Conservation (phyloP, 2,888 invertebrate genomes). For the Eilema griseolum region DNA sequence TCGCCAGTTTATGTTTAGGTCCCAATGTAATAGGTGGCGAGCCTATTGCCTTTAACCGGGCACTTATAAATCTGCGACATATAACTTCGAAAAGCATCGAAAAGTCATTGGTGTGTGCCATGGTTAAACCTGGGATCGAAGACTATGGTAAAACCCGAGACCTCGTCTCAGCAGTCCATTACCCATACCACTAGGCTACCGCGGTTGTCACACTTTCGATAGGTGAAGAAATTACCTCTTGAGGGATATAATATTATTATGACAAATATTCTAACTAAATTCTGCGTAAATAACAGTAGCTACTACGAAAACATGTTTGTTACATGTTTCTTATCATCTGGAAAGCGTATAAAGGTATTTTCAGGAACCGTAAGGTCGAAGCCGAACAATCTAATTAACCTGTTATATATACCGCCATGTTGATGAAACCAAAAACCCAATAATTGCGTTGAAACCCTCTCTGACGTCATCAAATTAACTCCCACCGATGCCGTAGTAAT, state of each 20-base stretch:
- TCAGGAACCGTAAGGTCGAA: not conserved
- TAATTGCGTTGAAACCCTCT: not conserved
- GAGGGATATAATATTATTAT: not conserved
- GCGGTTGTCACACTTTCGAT: too few species aligned
- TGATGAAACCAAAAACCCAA: conserved; percentile 4
- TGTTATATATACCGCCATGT: not conserved
- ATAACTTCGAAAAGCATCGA: too few species aligned
- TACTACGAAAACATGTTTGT: not conserved
- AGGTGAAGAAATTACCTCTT: not conserved
- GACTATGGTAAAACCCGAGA: too few species aligned
- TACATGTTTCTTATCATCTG: not conserved
- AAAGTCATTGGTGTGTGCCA: too few species aligned
- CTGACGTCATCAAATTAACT: not conserved
- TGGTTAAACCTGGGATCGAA: too few species aligned
- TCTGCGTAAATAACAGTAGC: not conserved
- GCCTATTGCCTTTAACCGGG: too few species aligned
- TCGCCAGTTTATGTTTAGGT: too few species aligned
- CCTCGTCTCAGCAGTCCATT: too few species aligned
- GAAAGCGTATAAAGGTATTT: not conserved
- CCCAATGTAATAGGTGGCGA: too few species aligned
- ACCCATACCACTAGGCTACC: too few species aligned
- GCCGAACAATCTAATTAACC: not conserved
- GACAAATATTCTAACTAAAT: not conserved
- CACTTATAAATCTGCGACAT: too few species aligned
- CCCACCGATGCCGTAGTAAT: not conserved